phyloP scores from a whole-genome alignment of 2,888 invertebrate genomes.

The Tenthredo distinguenda region DNA sequence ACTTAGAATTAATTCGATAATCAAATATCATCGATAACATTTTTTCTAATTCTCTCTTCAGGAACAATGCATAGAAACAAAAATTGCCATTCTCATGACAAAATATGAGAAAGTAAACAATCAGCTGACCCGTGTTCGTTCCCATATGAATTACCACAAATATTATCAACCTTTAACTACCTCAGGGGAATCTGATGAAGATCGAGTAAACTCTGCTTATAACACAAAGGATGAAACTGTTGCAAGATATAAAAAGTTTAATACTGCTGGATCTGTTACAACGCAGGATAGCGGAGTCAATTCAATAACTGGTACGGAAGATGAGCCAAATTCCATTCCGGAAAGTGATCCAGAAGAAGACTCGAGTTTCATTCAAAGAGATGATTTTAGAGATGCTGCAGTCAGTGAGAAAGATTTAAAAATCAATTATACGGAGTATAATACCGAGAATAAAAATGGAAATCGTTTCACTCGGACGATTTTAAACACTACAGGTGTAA shows the following conservation, averaged over 20 bases:
- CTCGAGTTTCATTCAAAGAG: neutral
- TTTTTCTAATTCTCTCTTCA: constrained; percentile 58
- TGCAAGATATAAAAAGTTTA: neutral
- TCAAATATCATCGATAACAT: neutral
- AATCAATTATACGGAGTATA: neutral
- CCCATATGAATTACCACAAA: constrained; percentile 23
- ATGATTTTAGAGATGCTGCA: neutral
- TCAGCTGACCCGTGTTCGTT: constrained; percentile 61
- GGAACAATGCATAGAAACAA: constrained; percentile 68
- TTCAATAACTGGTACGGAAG: neutral
- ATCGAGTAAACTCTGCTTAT: neutral
- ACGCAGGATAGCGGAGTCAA: neutral
- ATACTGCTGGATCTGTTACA: neutral
- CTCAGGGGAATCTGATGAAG: neutral
- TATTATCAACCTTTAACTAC: constrained; percentile 43
- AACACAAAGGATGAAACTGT: neutral
- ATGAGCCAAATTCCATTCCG: neutral
- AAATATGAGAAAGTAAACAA: constrained; percentile 67
- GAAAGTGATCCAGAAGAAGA: neutral
- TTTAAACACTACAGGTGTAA: constrained; percentile 9
- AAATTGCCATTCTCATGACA: constrained; percentile 66
- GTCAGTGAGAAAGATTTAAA: neutral
- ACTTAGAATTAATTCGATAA: neutral
- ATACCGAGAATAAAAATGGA: neutral
- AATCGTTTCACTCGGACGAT: constrained; percentile 40